These are phyloP conservation scores for Leuctra nigra DNA, from an alignment of 2,888 invertebrate genomes.

Conservation along the genomic window DNA sequence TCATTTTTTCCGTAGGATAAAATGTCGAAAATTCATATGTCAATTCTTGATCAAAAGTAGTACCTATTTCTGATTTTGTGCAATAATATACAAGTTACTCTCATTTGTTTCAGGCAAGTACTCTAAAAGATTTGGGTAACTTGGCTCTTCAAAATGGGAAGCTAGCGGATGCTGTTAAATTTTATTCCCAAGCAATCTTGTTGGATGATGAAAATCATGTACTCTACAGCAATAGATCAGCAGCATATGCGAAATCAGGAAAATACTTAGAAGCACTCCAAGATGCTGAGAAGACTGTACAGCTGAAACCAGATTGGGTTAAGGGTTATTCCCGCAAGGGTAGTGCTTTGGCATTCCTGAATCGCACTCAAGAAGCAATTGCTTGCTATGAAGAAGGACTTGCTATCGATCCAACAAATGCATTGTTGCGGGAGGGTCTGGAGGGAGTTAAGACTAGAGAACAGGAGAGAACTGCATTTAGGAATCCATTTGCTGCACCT, in stretches of 20 bases:
- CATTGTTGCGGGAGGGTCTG: constrained; percentile 60
- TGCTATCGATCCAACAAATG: constrained; percentile 63
- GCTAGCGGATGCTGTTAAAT: constrained; percentile 69
- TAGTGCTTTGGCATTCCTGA: constrained; percentile 71
- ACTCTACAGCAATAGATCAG: constrained; percentile 85
- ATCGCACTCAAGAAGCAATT: constrained; percentile 66
- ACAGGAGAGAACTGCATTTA: constrained; percentile 33
- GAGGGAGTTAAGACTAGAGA: constrained; percentile 49
- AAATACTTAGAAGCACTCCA: constrained; percentile 67
- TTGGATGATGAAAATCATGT: constrained; percentile 80
- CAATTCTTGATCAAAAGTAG: too few species aligned
- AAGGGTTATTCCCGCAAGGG: constrained; percentile 86
- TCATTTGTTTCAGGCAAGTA: not conserved
- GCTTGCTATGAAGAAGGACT: constrained; percentile 69
- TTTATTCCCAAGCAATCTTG: constrained; percentile 73
- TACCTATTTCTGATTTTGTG: too few species aligned
- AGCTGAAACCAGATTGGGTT: constrained; percentile 75
- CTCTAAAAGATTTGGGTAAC: constrained; percentile 81
- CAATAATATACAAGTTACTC: not conserved
- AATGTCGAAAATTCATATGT: too few species aligned
- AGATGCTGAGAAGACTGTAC: constrained; percentile 80
- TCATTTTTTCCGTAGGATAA: too few species aligned
- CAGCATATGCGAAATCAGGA: constrained; percentile 77
- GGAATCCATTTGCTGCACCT: constrained; percentile 50
- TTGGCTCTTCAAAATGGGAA: constrained; percentile 70